phyloP scores from a whole-genome alignment of 2,888 invertebrate species.

The Platycheirus albimanus region DNA sequence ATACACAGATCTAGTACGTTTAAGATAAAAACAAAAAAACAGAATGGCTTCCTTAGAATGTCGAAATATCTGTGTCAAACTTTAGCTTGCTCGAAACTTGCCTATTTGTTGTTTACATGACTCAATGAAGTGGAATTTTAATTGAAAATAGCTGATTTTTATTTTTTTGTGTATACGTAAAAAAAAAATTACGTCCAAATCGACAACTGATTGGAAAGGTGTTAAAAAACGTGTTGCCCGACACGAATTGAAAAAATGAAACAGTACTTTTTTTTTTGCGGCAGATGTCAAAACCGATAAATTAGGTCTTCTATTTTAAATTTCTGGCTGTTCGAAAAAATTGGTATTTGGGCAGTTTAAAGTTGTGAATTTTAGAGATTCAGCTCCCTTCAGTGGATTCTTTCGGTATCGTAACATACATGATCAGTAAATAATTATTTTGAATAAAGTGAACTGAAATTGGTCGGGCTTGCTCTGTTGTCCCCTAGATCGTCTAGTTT shows the following conservation, averaged over 20 bases:
- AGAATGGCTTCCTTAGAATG: slow-evolving; percentile 59
- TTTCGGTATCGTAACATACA: too few species aligned
- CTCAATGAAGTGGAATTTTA: slow-evolving; percentile 67
- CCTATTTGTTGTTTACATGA: slow-evolving; percentile 42
- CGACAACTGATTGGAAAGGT: slow-evolving; percentile 59
- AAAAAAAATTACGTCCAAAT: background rate
- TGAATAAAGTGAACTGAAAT: too few species aligned
- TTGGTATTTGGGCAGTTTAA: too few species aligned
- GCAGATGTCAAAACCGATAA: too few species aligned
- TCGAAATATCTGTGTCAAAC: slow-evolving; percentile 63
- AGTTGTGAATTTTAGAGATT: too few species aligned
- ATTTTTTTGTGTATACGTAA: background rate
- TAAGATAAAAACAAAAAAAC: slow-evolving; percentile 13
- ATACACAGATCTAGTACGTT: slow-evolving; percentile 6
- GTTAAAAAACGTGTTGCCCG: too few species aligned
- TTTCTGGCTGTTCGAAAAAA: too few species aligned
- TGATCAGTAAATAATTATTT: too few species aligned
- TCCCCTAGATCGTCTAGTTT: too few species aligned
- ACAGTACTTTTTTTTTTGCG: background rate
- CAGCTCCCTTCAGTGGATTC: too few species aligned
- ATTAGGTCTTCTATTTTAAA: too few species aligned
- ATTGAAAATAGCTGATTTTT: slow-evolving; percentile 61
- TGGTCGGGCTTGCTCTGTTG: too few species aligned
- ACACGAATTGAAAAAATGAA: background rate
- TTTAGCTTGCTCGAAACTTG: slow-evolving; percentile 29